phyloP scores from a whole-genome alignment of 2,797 vertebrate species.

The Sebastes iracundus region DNA sequence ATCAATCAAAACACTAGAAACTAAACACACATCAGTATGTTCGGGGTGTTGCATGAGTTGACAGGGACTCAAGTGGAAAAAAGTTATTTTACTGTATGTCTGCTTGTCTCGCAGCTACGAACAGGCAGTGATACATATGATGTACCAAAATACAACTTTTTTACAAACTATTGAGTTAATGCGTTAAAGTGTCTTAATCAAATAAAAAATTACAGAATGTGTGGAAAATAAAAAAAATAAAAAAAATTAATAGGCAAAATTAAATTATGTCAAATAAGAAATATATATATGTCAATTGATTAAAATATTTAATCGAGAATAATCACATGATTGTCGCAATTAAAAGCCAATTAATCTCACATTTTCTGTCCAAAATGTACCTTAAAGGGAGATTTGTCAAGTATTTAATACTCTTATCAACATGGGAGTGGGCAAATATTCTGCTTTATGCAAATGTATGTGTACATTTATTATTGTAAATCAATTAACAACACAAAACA shows the following conservation, averaged over 20 bases:
- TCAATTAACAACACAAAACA: too few species aligned
- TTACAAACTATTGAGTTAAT: neutral
- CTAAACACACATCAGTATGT: neutral
- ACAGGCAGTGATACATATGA: neutral
- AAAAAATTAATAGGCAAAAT: neutral
- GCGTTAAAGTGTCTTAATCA: neutral
- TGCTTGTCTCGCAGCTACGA: neutral
- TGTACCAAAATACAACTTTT: neutral
- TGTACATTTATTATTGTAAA: too few species aligned
- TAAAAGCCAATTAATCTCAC: too few species aligned
- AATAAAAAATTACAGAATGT: neutral
- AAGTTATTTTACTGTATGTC: neutral
- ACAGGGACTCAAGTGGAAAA: neutral
- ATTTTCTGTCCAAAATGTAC: too few species aligned
- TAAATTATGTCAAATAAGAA: neutral
- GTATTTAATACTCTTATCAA: too few species aligned
- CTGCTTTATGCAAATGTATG: too few species aligned
- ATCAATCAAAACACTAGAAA: slow-evolving; percentile 16
- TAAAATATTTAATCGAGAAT: too few species aligned
- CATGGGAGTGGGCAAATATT: too few species aligned
- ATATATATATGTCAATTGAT: too few species aligned
- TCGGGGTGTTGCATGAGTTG: neutral
- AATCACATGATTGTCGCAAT: too few species aligned
- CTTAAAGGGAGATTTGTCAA: too few species aligned
- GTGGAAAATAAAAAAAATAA: neutral